Evolutionary conservation across 2,888 invertebrate genomes (phyloP).

Genomic region (Torymus texanus): DNA sequence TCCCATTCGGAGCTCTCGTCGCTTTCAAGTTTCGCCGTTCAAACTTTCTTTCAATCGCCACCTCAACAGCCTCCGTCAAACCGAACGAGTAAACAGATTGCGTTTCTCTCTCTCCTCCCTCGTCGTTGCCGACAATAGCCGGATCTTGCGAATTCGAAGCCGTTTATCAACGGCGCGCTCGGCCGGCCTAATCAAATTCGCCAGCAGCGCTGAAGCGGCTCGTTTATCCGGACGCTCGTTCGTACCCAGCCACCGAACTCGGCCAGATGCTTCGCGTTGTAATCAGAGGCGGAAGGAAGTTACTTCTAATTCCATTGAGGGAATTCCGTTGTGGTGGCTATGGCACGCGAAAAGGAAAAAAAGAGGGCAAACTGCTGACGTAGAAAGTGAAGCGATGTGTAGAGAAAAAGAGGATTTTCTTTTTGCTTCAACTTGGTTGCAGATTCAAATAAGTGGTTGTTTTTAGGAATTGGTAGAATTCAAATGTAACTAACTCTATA

Average conservation of each 20-base stretch:
- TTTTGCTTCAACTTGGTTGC: too few relatives aligned
- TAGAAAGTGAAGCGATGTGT: too few relatives aligned
- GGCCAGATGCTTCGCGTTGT: background rate
- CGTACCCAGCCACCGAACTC: background rate
- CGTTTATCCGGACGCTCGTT: background rate
- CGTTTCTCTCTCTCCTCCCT: background rate
- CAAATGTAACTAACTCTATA: too few relatives aligned
- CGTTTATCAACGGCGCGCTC: background rate
- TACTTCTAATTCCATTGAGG: constrained; percentile 7
- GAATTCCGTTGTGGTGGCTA: background rate
- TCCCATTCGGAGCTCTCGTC: background rate
- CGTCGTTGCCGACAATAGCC: too few relatives aligned
- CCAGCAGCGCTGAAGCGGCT: background rate
- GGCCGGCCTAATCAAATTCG: constrained; percentile 18
- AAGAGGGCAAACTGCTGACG: too few relatives aligned
- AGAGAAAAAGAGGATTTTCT: too few relatives aligned
- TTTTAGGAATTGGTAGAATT: too few relatives aligned
- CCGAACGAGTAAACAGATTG: background rate
- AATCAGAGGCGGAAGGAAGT: background rate
- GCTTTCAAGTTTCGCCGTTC: constrained; percentile 10
- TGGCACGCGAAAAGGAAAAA: too few relatives aligned
- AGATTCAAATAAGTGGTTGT: too few relatives aligned
- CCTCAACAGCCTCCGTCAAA: too few relatives aligned
- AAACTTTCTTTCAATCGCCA: constrained; percentile 4
- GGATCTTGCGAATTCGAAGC: constrained; percentile 6